phyloP scores from a whole-genome alignment of 92 coral and sea anemone genomes.

The Scolanthus callimorphus region DNA sequence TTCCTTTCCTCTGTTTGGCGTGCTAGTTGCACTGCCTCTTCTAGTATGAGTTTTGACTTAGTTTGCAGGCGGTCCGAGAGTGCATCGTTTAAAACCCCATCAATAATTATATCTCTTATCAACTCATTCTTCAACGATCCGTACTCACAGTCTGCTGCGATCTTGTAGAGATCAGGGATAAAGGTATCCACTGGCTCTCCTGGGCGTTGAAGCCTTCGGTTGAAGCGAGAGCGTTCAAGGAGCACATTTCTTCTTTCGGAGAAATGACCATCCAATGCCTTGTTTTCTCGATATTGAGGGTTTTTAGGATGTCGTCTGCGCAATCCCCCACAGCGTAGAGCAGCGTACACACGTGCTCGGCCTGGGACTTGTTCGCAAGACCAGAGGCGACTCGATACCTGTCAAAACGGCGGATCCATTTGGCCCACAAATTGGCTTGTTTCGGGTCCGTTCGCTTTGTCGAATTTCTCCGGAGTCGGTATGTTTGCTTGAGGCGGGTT shows the following conservation, averaged over 20 bases:
- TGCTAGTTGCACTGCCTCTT: constrained; percentile 32
- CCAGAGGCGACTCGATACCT: constrained; percentile 50
- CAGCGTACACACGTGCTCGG: constrained; percentile 58
- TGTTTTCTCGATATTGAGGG: constrained; percentile 42
- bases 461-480: too few relatives aligned
- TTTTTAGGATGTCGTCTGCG: constrained; percentile 64
- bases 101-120: constrained; percentile 51
- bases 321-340: constrained; percentile 69
- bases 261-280: constrained; percentile 30
- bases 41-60: constrained; percentile 31
- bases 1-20: constrained; percentile 40
- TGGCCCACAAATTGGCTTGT: constrained; percentile 61
- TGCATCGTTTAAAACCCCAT: constrained; percentile 45
- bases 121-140: constrained; percentile 15
- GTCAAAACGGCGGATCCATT: constrained; percentile 68
- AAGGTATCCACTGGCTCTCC: constrained; percentile 52
- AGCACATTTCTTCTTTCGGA: constrained; percentile 37
- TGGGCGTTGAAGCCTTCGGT: constrained; percentile 34
- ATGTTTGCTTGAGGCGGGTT: too few relatives aligned
- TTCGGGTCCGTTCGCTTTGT: too few relatives aligned
- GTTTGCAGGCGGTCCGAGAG: constrained; percentile 53
- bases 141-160: constrained; percentile 48
- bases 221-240: constrained; percentile 37
- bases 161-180: constrained; percentile 35
- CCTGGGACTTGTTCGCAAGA: constrained; percentile 36